phyloP scores from a whole-genome alignment of 2,888 invertebrate genomes.

The Aspidapion aeneum region DNA sequence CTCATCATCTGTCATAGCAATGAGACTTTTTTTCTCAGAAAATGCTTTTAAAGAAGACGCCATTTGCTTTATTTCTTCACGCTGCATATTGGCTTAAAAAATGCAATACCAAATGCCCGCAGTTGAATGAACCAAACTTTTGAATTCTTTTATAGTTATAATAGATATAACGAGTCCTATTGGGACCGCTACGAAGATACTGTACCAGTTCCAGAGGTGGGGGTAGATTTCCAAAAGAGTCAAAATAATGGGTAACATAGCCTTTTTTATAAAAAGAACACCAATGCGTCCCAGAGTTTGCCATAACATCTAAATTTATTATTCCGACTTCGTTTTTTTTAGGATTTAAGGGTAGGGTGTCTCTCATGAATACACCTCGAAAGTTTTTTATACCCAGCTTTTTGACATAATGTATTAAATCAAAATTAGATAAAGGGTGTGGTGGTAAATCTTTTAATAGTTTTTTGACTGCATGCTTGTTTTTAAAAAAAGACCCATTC shows the following conservation, averaged over 20 bases:
- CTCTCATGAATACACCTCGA: too few species aligned
- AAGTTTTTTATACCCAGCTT: too few species aligned
- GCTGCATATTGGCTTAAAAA: too few species aligned
- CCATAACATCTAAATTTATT: neutral
- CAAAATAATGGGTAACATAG: too few species aligned
- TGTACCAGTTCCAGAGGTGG: neutral
- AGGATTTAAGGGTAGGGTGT: neutral
- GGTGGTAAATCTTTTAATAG: too few species aligned
- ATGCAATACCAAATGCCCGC: slow-evolving; percentile 3
- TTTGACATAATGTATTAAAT: too few species aligned
- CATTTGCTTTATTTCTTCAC: too few species aligned
- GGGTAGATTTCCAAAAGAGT: slow-evolving; percentile 3
- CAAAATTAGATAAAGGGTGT: too few species aligned
- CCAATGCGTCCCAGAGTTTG: neutral
- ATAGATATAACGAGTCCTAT: neutral
- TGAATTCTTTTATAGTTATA: slow-evolving; percentile 1
- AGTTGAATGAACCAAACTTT: neutral
- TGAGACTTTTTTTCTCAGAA: neutral
- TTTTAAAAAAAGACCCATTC: too few species aligned
- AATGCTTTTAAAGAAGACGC: neutral
- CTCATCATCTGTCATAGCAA: neutral
- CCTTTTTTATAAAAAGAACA: neutral
- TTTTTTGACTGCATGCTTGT: too few species aligned
- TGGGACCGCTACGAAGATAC: neutral
- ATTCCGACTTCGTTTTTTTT: neutral